Percentiles rank a stretch among this genome's conserved stretches.
Conservation (phyloP, 2,113 vertebrate genomes). For the Bolborhynchus lineola region DNA sequence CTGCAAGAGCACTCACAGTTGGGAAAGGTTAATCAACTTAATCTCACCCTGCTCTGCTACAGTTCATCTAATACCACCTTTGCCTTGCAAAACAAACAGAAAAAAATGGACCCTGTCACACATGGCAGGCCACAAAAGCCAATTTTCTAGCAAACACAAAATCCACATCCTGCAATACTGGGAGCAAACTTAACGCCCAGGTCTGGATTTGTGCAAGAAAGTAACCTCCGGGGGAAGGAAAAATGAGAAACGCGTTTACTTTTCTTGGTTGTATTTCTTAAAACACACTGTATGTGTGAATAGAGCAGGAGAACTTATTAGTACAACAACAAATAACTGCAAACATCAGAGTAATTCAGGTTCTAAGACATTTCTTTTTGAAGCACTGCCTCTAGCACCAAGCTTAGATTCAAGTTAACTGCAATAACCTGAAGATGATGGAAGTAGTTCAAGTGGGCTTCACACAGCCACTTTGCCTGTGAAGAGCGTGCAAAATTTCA, state of each 20-base stretch:
- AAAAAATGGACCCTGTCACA: not conserved
- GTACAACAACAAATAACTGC: not conserved
- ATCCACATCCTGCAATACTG: not conserved
- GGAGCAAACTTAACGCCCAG: not conserved
- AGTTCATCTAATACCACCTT: not conserved
- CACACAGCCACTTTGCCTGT: not conserved
- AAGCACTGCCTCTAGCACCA: not conserved
- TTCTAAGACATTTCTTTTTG: not conserved
- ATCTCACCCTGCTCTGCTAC: not conserved
- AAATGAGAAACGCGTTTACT: not conserved
- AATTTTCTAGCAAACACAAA: not conserved
- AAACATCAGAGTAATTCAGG: not conserved
- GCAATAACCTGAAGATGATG: not conserved
- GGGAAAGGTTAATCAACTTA: not conserved
- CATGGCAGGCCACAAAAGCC: not conserved
- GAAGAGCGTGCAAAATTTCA: not conserved
- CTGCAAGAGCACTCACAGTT: not conserved
- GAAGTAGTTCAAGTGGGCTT: not conserved
- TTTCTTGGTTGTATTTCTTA: not conserved
- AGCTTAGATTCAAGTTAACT: not conserved
- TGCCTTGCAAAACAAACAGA: not conserved
- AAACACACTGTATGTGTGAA: not conserved
- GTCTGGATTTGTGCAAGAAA: not conserved
- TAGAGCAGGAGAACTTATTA: not conserved
- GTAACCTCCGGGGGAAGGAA: not conserved